Evolutionary conservation across 2,888 invertebrate species (phyloP), one percentile per base, ranked within the genome.

Genomic region (Plemyria rubiginata): DNA sequence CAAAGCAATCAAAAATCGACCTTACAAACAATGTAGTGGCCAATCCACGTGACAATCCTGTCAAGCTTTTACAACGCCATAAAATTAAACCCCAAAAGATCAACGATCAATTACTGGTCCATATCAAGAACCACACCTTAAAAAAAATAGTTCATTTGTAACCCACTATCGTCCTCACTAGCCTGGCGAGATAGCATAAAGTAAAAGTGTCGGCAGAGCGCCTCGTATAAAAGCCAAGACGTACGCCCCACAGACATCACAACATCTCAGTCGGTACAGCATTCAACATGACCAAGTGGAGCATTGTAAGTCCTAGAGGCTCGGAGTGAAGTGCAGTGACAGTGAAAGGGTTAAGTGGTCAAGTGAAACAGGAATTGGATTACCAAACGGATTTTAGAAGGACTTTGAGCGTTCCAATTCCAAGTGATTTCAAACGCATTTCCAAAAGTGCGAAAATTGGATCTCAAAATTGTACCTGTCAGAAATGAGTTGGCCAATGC

Each of bases 121-220:
- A 58, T 54, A 60, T 54, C 60, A 68, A 62, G 60, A 58, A 61
- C 65, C 70, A 70, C 69, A 55, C 70, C 70, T 74, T 73, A 69
- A 70, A 70, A 79, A 78, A 76, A 85, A 87, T 85, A 79, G 86
- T 83, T 71, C 82, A 85, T 82, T 81, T 79, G 80, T 79, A 83
- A 82, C 76, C 84, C 72, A 78, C 78, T 75, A 84, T 88, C 86
- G 88, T 88, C 87, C 87, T 88, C 89, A 85, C 74, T 71, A 66
- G 58, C 70, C 77, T 68, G 70, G 74, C 75, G 70, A 76, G 84
- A 84, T 82, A 82, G 79, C 73, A 75, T 76, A 78, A 88, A 90
- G 92, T 91, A 90, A 92, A 92, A 92, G 92, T 90, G 85, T 76
- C 52, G 82, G 85, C 84, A 84, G 85, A 86, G 75, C 82, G 80